Evolutionary conservation across 2,888 invertebrate species (phyloP).

Genomic region (Eudasyphora cyanicolor): DNA sequence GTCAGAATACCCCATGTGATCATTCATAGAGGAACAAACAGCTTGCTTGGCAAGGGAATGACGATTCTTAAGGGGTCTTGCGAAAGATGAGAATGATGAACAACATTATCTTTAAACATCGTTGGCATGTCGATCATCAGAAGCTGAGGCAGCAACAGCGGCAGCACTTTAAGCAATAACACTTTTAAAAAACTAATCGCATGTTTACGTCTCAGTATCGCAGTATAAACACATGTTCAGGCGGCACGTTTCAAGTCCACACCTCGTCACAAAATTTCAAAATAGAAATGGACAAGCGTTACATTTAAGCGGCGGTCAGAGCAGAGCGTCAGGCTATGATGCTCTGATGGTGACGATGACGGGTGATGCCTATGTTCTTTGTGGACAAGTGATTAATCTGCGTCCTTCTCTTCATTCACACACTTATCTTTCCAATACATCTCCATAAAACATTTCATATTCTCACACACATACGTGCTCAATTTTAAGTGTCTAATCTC

Average conservation of each 20-base stretch:
- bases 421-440: background rate
- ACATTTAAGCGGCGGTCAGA: background rate
- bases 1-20: background rate
- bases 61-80: background rate
- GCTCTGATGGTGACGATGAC: background rate
- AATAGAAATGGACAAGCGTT: slow-evolving; percentile 51
- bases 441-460: background rate
- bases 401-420: background rate
- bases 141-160: background rate
- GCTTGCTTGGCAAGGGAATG: background rate
- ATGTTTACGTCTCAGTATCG: background rate
- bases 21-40: background rate
- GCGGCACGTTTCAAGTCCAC: slow-evolving; percentile 53
- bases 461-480: slow-evolving; percentile 24
- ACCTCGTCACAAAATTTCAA: slow-evolving; percentile 48
- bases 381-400: slow-evolving; percentile 31
- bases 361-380: slow-evolving; percentile 28
- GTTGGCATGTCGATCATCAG: background rate
- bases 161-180: no score
- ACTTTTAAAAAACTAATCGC: slow-evolving; percentile 23
- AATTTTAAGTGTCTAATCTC: slow-evolving; percentile 51
- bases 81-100: background rate
- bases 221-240: slow-evolving; percentile 45
- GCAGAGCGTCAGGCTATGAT: background rate
- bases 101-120: no score